These are phyloP conservation scores for Troides oblongomaculatus DNA, from an alignment of 2,888 invertebrate genomes.

Conservation along the genomic window DNA sequence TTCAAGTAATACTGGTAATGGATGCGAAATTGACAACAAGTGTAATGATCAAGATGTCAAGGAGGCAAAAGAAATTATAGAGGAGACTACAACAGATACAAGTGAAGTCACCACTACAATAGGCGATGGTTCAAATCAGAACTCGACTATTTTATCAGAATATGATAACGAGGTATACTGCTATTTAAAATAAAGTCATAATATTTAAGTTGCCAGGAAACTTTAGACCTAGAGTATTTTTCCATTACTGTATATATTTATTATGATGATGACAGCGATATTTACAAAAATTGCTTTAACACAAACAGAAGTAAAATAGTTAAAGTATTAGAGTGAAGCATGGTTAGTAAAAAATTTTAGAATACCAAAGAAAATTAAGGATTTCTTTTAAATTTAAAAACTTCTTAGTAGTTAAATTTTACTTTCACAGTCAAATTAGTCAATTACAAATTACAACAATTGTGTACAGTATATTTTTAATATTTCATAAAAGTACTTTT, in stretches of 20 bases:
- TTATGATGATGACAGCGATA: too few species aligned
- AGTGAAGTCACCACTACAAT: conserved; percentile 14
- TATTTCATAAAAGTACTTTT: neutral
- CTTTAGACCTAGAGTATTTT: too few species aligned
- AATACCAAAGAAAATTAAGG: too few species aligned
- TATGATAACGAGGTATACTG: conserved; percentile 18
- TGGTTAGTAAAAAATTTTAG: too few species aligned
- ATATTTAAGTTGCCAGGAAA: too few species aligned
- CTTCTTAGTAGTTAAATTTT: neutral
- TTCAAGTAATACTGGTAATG: neutral
- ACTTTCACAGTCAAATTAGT: neutral
- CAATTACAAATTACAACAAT: neutral
- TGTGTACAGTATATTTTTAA: neutral
- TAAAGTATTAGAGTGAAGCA: too few species aligned
- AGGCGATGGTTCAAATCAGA: conserved; percentile 6
- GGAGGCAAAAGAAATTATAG: neutral
- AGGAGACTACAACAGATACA: conserved; percentile 12
- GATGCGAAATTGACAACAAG: neutral
- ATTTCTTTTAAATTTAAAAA: neutral
- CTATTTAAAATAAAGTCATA: neutral
- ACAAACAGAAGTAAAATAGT: too few species aligned
- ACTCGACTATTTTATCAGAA: conserved; percentile 17
- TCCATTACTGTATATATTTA: too few species aligned
- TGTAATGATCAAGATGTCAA: neutral
- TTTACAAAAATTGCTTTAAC: too few species aligned